phyloP scores from a whole-genome alignment of 2,797 vertebrate genomes.

The Galagoides demidoff region DNA sequence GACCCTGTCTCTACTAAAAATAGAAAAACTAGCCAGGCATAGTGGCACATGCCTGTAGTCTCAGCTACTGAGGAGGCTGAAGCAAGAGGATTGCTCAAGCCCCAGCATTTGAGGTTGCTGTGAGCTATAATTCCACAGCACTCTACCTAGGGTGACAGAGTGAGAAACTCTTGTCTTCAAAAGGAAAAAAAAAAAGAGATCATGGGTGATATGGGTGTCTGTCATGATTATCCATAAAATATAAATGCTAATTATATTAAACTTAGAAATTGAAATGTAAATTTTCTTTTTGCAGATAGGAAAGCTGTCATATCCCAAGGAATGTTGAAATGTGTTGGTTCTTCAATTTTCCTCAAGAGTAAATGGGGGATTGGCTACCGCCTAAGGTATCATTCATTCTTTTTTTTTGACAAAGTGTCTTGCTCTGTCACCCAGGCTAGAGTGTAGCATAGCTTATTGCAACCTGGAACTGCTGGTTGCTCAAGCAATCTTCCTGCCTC shows the following conservation, averaged over 20 bases:
- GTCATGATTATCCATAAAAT: neutral
- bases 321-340: constrained; percentile 95
- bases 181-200: too few species aligned
- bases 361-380: constrained; percentile 98
- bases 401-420: neutral
- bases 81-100: too few species aligned
- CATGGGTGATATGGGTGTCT: neutral
- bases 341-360: constrained; percentile 96
- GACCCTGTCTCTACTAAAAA: too few species aligned
- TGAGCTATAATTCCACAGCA: too few species aligned
- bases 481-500: neutral
- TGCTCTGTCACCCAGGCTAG: neutral
- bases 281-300: constrained; percentile 88
- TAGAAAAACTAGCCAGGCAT: too few species aligned
- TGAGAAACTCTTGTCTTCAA: too few species aligned
- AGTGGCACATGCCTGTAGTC: too few species aligned
- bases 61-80: too few species aligned
- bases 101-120: too few species aligned
- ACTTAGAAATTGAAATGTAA: constrained; percentile 40
- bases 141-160: too few species aligned
- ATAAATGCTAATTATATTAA: neutral
- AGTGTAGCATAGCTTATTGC: neutral
- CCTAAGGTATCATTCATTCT: constrained; percentile 89
- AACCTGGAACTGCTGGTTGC: neutral
- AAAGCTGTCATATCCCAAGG: constrained; percentile 99